Evolutionary conservation across 2,113 vertebrate species (phyloP).

Genomic region (Poecilia latipinna): DNA sequence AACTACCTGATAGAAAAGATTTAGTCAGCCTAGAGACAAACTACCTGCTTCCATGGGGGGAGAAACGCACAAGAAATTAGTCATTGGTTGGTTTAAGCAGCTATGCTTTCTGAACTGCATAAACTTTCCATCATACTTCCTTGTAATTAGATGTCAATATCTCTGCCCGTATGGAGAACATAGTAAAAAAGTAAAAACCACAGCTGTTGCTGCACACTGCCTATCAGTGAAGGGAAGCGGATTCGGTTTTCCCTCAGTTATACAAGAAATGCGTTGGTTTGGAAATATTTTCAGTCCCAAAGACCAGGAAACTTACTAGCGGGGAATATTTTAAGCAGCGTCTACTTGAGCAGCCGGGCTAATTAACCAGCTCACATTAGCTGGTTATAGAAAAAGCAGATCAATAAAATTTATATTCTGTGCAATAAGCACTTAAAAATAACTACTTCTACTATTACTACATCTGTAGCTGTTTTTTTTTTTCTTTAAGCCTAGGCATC

Average conservation of each 20-base stretch:
- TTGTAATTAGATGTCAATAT: not conserved
- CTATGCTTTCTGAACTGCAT: not conserved
- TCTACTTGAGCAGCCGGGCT: not conserved
- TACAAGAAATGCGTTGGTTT: not conserved
- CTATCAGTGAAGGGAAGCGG: not conserved
- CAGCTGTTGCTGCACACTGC: not conserved
- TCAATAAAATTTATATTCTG: too few species aligned
- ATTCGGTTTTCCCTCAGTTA: not conserved
- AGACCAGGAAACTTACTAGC: not conserved
- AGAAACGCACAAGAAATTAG: too few species aligned
- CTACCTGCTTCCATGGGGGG: too few species aligned
- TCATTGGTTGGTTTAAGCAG: not conserved
- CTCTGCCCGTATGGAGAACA: too few species aligned
- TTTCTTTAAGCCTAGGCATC: not conserved
- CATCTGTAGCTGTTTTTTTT: not conserved
- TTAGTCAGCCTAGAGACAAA: too few species aligned
- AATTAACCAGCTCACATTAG: not conserved
- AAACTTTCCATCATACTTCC: not conserved
- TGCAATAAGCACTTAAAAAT: not conserved
- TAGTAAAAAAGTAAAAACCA: not conserved
- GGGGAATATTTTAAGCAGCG: not conserved
- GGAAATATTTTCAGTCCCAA: not conserved
- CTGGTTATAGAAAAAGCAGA: too few species aligned
- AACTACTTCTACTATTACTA: not conserved
- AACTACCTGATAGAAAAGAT: too few species aligned